phyloP scores from a whole-genome alignment of 2,797 vertebrate species.

The Numenius phaeopus region DNA sequence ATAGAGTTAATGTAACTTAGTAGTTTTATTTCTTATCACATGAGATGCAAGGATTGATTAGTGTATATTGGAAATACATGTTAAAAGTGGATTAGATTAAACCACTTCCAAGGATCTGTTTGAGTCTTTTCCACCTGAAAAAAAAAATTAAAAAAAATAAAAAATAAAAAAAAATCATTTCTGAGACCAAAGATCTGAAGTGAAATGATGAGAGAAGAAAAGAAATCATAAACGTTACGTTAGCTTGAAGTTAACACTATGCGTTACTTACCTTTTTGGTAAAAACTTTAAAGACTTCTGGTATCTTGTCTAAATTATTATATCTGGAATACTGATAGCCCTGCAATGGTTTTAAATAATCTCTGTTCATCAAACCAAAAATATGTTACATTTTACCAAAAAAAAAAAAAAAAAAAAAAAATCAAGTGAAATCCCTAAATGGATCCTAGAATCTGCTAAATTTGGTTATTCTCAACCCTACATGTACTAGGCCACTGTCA shows the following conservation, averaged over 20 bases:
- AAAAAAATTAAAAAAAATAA: not conserved
- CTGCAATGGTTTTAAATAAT: not conserved
- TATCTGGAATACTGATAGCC: not conserved
- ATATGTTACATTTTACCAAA: not conserved
- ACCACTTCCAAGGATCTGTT: not conserved
- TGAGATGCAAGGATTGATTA: not conserved
- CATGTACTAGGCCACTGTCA: not conserved
- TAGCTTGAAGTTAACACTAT: not conserved
- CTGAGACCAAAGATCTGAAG: not conserved
- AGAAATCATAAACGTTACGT: not conserved
- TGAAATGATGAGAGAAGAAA: not conserved
- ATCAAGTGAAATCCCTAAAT: not conserved
- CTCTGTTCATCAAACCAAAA: not conserved
- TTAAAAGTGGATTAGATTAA: not conserved
- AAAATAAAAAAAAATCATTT: not conserved
- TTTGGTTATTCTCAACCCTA: not conserved
- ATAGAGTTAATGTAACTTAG: not conserved
- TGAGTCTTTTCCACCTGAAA: not conserved
- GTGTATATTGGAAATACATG: not conserved
- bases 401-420: not conserved
- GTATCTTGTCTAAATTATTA: not conserved
- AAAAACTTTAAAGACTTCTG: not conserved
- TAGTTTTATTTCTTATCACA: not conserved
- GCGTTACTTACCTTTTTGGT: not conserved
- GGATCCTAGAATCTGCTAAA: rapidly evolving